Conservation (phyloP, 1,140 invertebrate genomes). For the Drosophila fuyamai region DNA sequence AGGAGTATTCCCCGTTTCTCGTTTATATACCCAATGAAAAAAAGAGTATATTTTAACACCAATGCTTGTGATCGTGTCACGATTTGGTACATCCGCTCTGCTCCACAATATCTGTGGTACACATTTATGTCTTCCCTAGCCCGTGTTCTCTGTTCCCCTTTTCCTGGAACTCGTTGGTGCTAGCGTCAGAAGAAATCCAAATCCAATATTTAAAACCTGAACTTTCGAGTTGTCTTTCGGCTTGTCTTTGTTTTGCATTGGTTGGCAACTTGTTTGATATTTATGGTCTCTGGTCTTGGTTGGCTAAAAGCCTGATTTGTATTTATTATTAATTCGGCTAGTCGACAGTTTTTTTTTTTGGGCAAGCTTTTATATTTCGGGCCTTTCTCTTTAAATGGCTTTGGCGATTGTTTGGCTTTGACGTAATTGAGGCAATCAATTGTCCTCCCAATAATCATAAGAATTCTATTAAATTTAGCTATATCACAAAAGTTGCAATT, state of each 20-base stretch:
- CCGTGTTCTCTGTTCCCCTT: conserved; percentile 8
- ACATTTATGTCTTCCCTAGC: conserved; percentile 37
- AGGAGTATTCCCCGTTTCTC: neutral
- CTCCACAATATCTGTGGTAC: conserved; percentile 24
- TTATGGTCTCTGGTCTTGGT: conserved; percentile 71
- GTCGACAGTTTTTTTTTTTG: conserved; percentile 43
- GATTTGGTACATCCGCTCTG: conserved; percentile 28
- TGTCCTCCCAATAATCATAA: conserved; percentile 45
- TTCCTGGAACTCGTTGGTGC: conserved; percentile 10
- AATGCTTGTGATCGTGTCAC: conserved; percentile 15
- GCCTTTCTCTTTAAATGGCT: conserved; percentile 70
- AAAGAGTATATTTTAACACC: too few species aligned
- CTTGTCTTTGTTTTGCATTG: conserved; percentile 48
- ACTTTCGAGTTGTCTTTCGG: conserved; percentile 67
- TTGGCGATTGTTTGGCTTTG: conserved; percentile 46
- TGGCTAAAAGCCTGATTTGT: conserved; percentile 62
- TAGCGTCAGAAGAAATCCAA: conserved; percentile 46
- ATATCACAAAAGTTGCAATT: conserved; percentile 42
- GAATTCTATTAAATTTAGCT: conserved; percentile 19
- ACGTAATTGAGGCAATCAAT: conserved; percentile 75
- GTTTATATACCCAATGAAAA: neutral
- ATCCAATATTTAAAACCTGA: conserved; percentile 51
- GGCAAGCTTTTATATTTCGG: conserved; percentile 32
- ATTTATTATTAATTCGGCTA: conserved; percentile 70
- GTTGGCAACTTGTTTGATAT: conserved; percentile 73